These are phyloP conservation scores for Neosalanx taihuensis DNA, from an alignment of 2,797 vertebrate species.

Conservation along the genomic window DNA sequence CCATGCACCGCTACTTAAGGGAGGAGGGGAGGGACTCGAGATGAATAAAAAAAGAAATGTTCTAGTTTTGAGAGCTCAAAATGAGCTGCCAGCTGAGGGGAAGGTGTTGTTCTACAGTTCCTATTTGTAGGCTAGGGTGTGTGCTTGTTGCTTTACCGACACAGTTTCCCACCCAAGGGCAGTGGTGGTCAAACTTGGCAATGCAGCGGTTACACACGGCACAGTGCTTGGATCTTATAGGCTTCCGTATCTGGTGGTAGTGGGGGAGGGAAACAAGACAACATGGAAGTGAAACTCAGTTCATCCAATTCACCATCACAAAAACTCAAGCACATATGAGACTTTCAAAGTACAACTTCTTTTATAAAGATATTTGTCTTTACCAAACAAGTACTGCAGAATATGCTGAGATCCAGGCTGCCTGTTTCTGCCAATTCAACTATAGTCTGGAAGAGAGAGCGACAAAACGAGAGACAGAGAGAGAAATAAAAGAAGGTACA, in stretches of 20 bases:
- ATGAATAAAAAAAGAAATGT: conserved; percentile 5
- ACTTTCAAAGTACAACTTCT: not conserved
- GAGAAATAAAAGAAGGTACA: not conserved
- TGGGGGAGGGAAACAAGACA: not conserved
- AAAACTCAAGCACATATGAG: not conserved
- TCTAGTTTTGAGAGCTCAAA: not conserved
- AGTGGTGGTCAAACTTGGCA: conserved; percentile 99
- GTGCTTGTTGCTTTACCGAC: conserved; percentile 76
- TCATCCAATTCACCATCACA: not conserved
- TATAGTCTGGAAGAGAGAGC: conserved; percentile 80
- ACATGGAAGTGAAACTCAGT: not conserved
- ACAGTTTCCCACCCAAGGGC: conserved; percentile 98
- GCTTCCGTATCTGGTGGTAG: conserved; percentile 90
- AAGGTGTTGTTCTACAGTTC: not conserved
- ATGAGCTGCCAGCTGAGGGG: not conserved
- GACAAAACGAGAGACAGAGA: not conserved
- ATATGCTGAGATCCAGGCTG: conserved; percentile 97
- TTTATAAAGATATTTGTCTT: conserved; percentile 47
- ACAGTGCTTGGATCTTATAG: conserved; percentile 97
- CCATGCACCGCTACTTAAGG: conserved; percentile 14
- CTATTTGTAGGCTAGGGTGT: not conserved
- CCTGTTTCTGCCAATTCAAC: conserved; percentile 98
- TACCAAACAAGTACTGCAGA: conserved; percentile 99
- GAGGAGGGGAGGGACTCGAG: not conserved
- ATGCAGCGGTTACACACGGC: conserved; percentile 98